Base-by-base conservation (phyloP, 2,888 invertebrate genomes). In the Catocala fraxini region DNA sequence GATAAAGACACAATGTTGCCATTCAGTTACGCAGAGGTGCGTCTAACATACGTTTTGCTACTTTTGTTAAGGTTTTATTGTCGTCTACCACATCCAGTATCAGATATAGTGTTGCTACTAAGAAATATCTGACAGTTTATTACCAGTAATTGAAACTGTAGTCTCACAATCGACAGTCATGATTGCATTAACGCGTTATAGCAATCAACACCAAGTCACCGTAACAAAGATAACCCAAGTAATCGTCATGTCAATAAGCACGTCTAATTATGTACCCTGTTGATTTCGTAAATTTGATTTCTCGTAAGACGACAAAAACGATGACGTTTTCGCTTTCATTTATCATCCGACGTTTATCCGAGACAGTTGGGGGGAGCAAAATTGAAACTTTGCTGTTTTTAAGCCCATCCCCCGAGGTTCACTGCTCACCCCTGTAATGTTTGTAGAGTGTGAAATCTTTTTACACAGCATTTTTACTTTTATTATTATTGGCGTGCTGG, bases 301-400 rank as follows among this genome's bases (percentile, higher is more conserved):
- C 51, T 63, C 39, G 51, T 61, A 70, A 74, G 67, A 60, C 65
- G 54, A 34, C 53, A 62, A 60, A 59, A 77, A 56, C 67, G 70
- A 75, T 67, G 69, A 75, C 68, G 63, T 68, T 63, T 65, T 56
- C 58, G 46, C 60, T 69, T 59, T 65, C 65, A 70, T 76, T 70
- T 75, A 75, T 71, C 69, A 65, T 68, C 55, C 59, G 45, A 42
- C 71, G 63, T 70, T 78, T 73, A 76, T 73, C 77, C 71, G 65
- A 61, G 64, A 47, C 51, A 47, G 56, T 67, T 65, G 73, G 76
- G 68, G 68, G 73, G 65, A 77, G 57, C 59, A 73, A 73, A 76
- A 76, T 79, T 73, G 77, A 77, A 79, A 76, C 68, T 75, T 68
- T 47, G 79, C 73, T 52, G 57, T 73, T 75, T 78, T 79, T 71